These are phyloP conservation scores for Lasiurus cinereus DNA, from an alignment of 2,113 vertebrate species.

Conservation along the genomic window DNA sequence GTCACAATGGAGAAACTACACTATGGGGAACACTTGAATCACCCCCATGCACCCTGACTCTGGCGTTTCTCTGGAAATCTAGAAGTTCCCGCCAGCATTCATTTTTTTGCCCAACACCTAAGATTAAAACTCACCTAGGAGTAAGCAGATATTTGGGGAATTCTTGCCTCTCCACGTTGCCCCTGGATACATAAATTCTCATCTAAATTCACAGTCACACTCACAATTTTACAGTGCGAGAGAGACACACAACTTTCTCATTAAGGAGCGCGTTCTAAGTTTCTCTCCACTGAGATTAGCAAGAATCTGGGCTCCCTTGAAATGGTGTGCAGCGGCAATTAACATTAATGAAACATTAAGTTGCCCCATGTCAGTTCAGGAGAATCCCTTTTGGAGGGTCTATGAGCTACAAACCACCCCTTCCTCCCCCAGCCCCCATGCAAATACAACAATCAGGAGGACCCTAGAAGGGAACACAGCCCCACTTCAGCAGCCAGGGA, in stretches of 20 bases:
- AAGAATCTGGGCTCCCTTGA: constrained; percentile 77
- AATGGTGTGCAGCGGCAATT: constrained; percentile 84
- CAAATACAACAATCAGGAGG: not conserved
- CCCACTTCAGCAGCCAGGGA: not conserved
- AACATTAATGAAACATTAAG: constrained; percentile 87
- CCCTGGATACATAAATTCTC: constrained; percentile 85
- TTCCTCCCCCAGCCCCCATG: accelerated
- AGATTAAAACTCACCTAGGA: not conserved
- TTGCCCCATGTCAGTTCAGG: constrained; percentile 33
- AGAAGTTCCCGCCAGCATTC: not conserved
- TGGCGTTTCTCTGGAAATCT: not conserved
- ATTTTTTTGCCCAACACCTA: not conserved
- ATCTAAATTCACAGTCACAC: constrained; percentile 93
- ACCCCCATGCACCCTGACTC: accelerated
- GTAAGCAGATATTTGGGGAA: not conserved
- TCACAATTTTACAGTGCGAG: constrained; percentile 80
- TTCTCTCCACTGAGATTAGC: constrained; percentile 78
- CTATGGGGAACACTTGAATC: accelerated
- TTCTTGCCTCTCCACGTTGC: constrained; percentile 4
- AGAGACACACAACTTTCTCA: constrained; percentile 80
- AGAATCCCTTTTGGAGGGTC: constrained; percentile 63
- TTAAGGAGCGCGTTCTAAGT: constrained; percentile 82
- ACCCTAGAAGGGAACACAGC: not conserved
- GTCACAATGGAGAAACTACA: accelerated
- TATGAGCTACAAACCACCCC: not conserved